These are phyloP conservation scores for Tringa solitaria DNA, from an alignment of 2,113 vertebrate genomes.

Conservation along the genomic window DNA sequence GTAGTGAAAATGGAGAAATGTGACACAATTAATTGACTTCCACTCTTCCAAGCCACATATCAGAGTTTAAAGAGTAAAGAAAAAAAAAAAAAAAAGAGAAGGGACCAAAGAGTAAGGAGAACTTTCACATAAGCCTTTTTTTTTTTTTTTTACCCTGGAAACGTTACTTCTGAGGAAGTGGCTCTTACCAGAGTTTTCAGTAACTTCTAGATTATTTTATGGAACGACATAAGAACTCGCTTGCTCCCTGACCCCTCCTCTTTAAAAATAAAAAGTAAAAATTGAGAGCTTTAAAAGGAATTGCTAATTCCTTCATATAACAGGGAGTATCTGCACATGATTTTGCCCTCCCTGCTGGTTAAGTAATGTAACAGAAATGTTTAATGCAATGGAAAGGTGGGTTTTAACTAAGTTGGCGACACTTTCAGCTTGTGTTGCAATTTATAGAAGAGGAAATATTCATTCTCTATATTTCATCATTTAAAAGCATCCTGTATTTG, in stretches of 20 bases:
- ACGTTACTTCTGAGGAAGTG: conserved; percentile 20
- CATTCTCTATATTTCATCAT: conserved; percentile 48
- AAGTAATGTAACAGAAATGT: conserved; percentile 5
- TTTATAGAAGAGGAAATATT: conserved; percentile 54
- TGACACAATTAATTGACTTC: not conserved
- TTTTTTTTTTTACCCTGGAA: conserved; percentile 9
- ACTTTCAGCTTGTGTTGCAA: conserved; percentile 4
- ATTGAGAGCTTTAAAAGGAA: not conserved
- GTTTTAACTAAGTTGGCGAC: not conserved
- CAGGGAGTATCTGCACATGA: not conserved
- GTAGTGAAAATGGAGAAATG: conserved; percentile 3
- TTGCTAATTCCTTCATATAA: not conserved
- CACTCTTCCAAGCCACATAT: conserved; percentile 29
- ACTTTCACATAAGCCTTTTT: conserved; percentile 20
- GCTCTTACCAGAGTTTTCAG: conserved; percentile 16
- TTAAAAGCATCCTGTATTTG: conserved; percentile 46
- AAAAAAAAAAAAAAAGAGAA: not conserved
- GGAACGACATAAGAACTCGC: not conserved
- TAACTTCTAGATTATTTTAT: conserved; percentile 15
- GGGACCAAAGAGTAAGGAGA: conserved; percentile 3
- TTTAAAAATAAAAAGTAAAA: not conserved
- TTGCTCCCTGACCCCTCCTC: not conserved
- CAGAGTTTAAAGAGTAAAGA: not conserved
- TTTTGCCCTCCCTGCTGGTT: not conserved
- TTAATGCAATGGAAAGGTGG: not conserved